Base-by-base conservation (phyloP, 2,797 vertebrate species). In the Manis pentadactyla region DNA sequence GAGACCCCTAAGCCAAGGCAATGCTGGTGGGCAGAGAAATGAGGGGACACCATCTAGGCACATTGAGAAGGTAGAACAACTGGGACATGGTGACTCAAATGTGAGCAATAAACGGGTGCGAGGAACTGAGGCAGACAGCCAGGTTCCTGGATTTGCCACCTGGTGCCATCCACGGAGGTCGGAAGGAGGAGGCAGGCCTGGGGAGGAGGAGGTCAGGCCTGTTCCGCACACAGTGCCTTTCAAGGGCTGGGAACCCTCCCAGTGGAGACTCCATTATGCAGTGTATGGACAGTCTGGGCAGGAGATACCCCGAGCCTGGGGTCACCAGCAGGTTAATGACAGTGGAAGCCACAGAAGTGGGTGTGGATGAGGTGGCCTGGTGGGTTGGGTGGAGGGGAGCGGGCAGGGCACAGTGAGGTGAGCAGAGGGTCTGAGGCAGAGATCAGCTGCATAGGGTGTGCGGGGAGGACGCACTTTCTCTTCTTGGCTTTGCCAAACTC, bases 361-460 rank as follows among this genome's bases (percentile, higher is more conserved):
- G 31, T 10, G 9, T 27, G 21, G 18, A 46, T 29, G 27, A 69
- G 53, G 37, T 27, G 18, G 18, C 46, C 23, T 0, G 23, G 63
- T 63, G 83, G 1, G 21, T 31, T 0, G 0, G 3, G 23, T 2
- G 29, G 37, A 82, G 15, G 15, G 8, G 12, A 25, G 4, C 3
- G 4, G 5, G 31, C 42, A 7, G 34, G 78, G 83, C 4, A 3
- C 53, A 37, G 42, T 19, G 63, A 71, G n/a, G 46, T 71, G 55
- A 79, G 77, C 64, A 23, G 3, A 42, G 29, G 13, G 29, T 39
- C 71, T 59, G 3, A 21, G 49, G 15, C 37, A 34, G 37, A 66
- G 53, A 39, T 31, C 61, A 46, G 79, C 29, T 23, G 29, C 0
- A 0, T 14, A 31, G 29, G 12, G 0, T 51, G 14, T 39, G 23